Evolutionary conservation across 2,797 vertebrate species (phyloP).

Genomic region (Syngnathus rostellatus): DNA sequence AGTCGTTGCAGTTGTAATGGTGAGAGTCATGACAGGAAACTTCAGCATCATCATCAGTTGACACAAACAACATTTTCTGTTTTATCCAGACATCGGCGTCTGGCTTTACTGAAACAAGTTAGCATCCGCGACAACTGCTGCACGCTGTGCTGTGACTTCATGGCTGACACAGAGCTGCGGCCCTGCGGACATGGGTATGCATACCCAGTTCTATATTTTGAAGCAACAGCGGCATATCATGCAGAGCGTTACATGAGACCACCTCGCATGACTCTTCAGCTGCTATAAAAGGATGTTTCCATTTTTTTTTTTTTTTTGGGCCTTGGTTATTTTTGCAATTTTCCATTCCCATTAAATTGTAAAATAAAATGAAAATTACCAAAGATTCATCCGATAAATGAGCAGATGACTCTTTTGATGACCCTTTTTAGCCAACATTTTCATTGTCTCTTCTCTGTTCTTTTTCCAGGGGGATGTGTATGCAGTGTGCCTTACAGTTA

Average conservation of each 20-base stretch:
- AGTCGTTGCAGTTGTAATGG: not conserved
- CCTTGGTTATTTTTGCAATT: not conserved
- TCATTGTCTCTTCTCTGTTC: not conserved
- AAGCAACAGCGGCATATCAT: not conserved
- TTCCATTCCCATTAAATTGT: not conserved
- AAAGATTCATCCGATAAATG: not conserved
- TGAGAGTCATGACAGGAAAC: not conserved
- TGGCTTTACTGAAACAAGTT: conserved; percentile 93
- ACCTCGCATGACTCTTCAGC: not conserved
- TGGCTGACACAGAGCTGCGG: conserved; percentile 93
- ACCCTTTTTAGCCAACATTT: not conserved
- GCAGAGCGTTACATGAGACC: too few relatives aligned
- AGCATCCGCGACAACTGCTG: conserved; percentile 98
- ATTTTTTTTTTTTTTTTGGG: not conserved
- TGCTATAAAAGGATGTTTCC: not conserved
- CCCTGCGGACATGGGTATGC: conserved; percentile 93
- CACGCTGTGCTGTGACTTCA: conserved; percentile 93
- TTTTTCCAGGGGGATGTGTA: conserved; percentile 86
- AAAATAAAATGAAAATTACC: not conserved
- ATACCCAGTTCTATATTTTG: not conserved
- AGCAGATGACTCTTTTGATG: not conserved
- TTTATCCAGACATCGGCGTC: conserved; percentile 63
- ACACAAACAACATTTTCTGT: conserved; percentile 5
- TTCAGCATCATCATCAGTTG: not conserved
- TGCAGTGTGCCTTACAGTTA: conserved; percentile 99